Evolutionary conservation across 2,888 invertebrate species (phyloP).

Genomic region (Aromia moschata): DNA sequence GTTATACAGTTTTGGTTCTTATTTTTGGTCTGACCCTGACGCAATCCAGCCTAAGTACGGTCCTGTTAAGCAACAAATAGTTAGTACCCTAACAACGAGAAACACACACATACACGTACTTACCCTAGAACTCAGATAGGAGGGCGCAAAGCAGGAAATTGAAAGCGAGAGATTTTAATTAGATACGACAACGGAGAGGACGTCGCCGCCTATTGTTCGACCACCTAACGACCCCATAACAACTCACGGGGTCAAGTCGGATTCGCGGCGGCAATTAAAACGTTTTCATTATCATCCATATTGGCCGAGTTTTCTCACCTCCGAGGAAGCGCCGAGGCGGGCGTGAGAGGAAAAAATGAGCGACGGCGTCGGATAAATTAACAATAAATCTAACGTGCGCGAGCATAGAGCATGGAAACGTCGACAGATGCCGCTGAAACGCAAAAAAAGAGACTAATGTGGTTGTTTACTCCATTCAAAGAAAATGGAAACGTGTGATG

Average conservation of each 20-base stretch:
- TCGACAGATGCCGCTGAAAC: too few relatives aligned
- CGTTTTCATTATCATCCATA: slow-evolving; percentile 43
- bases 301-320: slow-evolving; percentile 28
- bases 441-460: too few relatives aligned
- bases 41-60: too few relatives aligned
- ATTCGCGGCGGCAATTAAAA: slow-evolving; percentile 44
- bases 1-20: too few relatives aligned
- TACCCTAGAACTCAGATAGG: slow-evolving; percentile 9
- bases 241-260: slow-evolving; percentile 46
- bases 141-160: slow-evolving; percentile 47
- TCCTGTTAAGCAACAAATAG: too few relatives aligned
- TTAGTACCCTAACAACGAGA: too few relatives aligned
- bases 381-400: background rate
- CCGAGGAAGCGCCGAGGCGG: background rate
- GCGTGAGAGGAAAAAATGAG: background rate
- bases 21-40: too few relatives aligned
- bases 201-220: slow-evolving; percentile 44
- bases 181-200: slow-evolving; percentile 48
- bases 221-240: slow-evolving; percentile 46
- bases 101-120: too few relatives aligned
- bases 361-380: background rate
- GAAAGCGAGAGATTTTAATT: slow-evolving; percentile 54
- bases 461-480: too few relatives aligned
- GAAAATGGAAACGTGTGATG: too few relatives aligned
- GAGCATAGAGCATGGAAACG: too few relatives aligned